These are phyloP conservation scores for Drosophila melanica DNA, from an alignment of 1,140 invertebrate species.

Conservation along the genomic window DNA sequence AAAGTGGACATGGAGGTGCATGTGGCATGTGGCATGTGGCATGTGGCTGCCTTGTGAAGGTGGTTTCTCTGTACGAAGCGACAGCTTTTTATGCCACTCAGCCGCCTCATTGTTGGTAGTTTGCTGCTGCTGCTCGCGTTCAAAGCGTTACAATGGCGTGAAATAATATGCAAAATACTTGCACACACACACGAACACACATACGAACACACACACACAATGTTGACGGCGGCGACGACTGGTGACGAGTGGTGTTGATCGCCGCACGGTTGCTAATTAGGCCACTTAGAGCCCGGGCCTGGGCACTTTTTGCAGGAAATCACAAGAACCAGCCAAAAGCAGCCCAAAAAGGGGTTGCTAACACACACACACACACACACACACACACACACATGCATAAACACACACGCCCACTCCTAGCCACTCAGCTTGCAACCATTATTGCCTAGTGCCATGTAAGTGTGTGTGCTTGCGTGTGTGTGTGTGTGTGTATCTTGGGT, in stretches of 20 bases:
- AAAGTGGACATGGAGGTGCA: constrained; percentile 42
- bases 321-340: constrained; percentile 49
- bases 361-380: neutral
- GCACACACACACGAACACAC: constrained; percentile 38
- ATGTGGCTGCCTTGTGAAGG: constrained; percentile 14
- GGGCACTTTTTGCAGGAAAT: constrained; percentile 72
- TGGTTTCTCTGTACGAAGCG: constrained; percentile 44
- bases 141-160: constrained; percentile 79
- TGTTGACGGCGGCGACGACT: constrained; percentile 24
- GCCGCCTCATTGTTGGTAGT: constrained; percentile 74
- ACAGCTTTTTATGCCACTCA: constrained; percentile 77
- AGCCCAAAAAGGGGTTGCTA: constrained; percentile 52
- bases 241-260: constrained; percentile 78
- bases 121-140: constrained; percentile 50
- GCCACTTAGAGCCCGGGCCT: constrained; percentile 67
- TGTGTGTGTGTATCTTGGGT: constrained; percentile 23
- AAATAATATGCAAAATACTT: constrained; percentile 81
- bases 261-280: constrained; percentile 79
- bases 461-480: constrained; percentile 42
- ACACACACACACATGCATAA: no score
- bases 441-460: constrained; percentile 69
- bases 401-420: neutral
- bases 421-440: constrained; percentile 43
- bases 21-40: constrained; percentile 24
- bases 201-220: constrained; percentile 11